A percentile compares a stretch with the other conserved stretches of the same genome.
Evolutionary conservation across 1,140 invertebrate genomes (phyloP).

Genomic region (Trinorchestia longiramus): DNA sequence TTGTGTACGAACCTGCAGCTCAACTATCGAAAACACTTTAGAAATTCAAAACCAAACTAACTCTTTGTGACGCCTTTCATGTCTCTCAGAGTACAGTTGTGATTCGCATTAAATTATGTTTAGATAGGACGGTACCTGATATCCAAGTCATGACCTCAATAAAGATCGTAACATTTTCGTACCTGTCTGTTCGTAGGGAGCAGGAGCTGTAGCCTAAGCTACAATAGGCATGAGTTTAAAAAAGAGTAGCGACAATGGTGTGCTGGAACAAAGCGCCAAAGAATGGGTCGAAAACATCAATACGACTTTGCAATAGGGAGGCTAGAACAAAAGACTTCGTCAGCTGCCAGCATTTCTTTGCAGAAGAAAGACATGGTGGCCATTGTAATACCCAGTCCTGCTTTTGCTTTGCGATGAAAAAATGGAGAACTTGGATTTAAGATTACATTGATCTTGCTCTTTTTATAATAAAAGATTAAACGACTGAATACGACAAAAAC

Average conservation of each 20-base stretch:
- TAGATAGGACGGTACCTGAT: neutral
- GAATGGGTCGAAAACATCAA: neutral
- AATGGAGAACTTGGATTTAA: neutral
- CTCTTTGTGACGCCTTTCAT: neutral
- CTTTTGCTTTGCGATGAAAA: neutral
- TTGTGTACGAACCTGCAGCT: neutral
- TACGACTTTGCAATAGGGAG: constrained; percentile 6
- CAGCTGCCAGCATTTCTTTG: neutral
- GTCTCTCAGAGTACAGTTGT: neutral
- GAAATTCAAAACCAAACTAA: neutral
- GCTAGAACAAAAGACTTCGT: neutral
- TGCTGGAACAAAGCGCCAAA: neutral
- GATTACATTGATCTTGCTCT: neutral
- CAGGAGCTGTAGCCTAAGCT: neutral
- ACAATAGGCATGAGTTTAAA: constrained; percentile 7
- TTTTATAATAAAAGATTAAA: neutral
- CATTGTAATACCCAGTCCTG: neutral
- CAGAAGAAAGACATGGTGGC: neutral
- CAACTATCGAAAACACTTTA: neutral
- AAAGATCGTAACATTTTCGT: neutral
- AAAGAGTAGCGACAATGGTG: neutral
- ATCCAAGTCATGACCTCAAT: neutral
- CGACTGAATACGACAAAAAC: neutral
- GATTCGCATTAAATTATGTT: neutral
- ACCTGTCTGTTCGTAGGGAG: neutral